Evolutionary conservation across 2,113 vertebrate genomes (phyloP).

Genomic region (Bos indicus): DNA sequence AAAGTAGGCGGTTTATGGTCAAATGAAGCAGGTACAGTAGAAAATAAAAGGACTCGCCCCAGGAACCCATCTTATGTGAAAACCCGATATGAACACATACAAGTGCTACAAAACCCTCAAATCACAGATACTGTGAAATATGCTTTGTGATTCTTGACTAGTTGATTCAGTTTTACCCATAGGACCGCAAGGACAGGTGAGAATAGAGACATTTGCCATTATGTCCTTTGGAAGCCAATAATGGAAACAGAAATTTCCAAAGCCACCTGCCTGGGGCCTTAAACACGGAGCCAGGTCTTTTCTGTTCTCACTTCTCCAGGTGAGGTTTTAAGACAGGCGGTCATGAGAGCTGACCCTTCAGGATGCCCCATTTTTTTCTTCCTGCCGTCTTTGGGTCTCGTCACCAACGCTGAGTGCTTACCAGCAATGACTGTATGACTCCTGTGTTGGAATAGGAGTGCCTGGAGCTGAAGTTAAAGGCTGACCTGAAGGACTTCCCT

Average conservation of each 20-base stretch:
- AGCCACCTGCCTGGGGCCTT: background rate
- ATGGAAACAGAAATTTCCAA: background rate
- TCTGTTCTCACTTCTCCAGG: background rate
- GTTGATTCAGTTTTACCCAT: background rate
- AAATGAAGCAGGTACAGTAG: background rate
- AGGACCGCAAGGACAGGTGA: background rate
- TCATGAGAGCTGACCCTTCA: background rate
- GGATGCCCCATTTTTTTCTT: background rate
- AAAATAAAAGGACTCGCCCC: background rate
- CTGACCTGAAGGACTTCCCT: background rate
- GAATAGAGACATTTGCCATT: background rate
- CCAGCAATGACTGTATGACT: rapidly evolving
- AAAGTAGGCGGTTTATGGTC: background rate
- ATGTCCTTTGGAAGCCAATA: background rate
- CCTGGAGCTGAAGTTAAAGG: background rate
- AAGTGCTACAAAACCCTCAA: background rate
- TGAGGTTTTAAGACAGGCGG: background rate
- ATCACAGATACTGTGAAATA: background rate
- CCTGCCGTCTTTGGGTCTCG: background rate
- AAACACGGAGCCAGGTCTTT: background rate
- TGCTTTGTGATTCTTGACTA: background rate
- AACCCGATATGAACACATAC: background rate
- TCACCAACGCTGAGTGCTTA: background rate
- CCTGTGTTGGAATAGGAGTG: background rate
- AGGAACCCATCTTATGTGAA: background rate